These are phyloP conservation scores for Amiota mariae DNA, from an alignment of 2,888 invertebrate species.

Conservation along the genomic window DNA sequence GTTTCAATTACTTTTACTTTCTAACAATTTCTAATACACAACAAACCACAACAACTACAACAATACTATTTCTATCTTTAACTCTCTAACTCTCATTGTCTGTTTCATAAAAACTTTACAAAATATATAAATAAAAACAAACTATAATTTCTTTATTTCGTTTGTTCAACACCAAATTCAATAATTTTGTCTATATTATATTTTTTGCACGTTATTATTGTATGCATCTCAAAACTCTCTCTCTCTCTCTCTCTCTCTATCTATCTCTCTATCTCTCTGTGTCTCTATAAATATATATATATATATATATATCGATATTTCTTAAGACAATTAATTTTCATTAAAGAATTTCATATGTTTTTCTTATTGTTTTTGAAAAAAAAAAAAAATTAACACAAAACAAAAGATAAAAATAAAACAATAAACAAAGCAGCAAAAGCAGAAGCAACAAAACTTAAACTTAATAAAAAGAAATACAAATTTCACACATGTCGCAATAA, in stretches of 20 bases:
- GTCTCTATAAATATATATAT: background rate
- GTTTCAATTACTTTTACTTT: constrained; percentile 51
- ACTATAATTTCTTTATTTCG: constrained; percentile 49
- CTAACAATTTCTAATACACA: constrained; percentile 18
- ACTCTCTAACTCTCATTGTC: constrained; percentile 41
- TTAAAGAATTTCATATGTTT: constrained; percentile 35
- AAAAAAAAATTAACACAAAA: constrained; percentile 41
- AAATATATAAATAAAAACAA: background rate
- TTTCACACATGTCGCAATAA: constrained; percentile 53
- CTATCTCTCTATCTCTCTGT: too few relatives aligned
- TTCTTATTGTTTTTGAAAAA: constrained; percentile 10
- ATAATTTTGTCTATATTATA: constrained; percentile 47
- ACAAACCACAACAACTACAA: background rate
- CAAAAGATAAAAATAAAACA: background rate
- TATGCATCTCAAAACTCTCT: constrained; percentile 60
- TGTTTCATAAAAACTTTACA: constrained; percentile 44
- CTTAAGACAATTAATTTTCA: constrained; percentile 64
- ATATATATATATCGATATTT: constrained; percentile 54
- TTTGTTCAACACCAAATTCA: constrained; percentile 33
- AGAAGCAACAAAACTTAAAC: constrained; percentile 49
- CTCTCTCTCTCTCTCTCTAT: too few relatives aligned
- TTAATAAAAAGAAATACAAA: background rate
- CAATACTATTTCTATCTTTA: constrained; percentile 9
- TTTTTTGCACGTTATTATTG: constrained; percentile 68
- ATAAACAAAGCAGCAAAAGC: constrained; percentile 50